Evolutionary conservation across 2,113 vertebrate species (phyloP).

Genomic region (human (Homo sapiens)): GRCh38 chr2:198741001-198741500

Average conservation of each 20-base stretch:
- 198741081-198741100: neutral
- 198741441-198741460: neutral
- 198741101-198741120: slow-evolving; percentile 1
- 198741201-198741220: neutral
- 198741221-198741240: neutral
- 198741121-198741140: neutral
- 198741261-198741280: neutral
- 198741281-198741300: neutral
- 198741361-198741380: neutral
- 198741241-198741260: neutral
- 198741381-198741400: neutral
- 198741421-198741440: neutral
- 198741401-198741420: neutral
- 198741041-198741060: neutral
- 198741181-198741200: neutral
- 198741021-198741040: neutral
- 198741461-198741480: neutral
- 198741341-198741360: neutral
- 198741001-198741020: neutral
- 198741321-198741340: neutral
- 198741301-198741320: slow-evolving; percentile 9
- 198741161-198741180: neutral
- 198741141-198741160: neutral
- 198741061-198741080: neutral
- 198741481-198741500: neutral